Evolutionary conservation across 2,797 vertebrate genomes (phyloP).

Genomic region (Tragopan temminckii): DNA sequence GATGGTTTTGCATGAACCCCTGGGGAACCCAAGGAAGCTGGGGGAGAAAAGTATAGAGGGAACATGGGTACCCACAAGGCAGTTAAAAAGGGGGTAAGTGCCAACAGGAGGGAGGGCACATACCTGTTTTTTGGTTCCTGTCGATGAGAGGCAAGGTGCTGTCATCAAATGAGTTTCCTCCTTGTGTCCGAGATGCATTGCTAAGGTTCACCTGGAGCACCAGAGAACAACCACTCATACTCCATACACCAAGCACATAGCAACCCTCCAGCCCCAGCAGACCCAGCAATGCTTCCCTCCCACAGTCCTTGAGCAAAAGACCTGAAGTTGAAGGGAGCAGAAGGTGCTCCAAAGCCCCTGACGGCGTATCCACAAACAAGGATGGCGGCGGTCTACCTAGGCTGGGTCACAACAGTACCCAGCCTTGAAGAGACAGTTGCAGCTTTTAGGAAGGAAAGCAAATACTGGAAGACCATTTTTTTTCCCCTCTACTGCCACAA

Average conservation of each 20-base stretch:
- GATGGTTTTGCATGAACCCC: not conserved
- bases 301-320: not conserved
- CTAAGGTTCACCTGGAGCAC: constrained; percentile 87
- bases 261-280: not conserved
- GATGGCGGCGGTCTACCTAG: rapidly evolving
- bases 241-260: not conserved
- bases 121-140: constrained; percentile 87
- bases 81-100: not conserved
- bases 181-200: constrained; percentile 83
- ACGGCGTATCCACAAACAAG: not conserved
- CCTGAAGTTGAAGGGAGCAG: not conserved
- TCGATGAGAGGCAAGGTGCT: constrained; percentile 95
- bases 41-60: not conserved
- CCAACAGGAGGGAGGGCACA: not conserved
- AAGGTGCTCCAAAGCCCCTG: not conserved
- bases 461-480: not conserved
- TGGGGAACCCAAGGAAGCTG: not conserved
- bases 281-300: not conserved
- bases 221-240: not conserved
- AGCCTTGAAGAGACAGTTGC: not conserved
- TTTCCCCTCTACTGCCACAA: not conserved
- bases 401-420: not conserved
- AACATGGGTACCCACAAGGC: not conserved
- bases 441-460: not conserved
- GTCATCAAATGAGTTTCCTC: constrained; percentile 92